Evolutionary conservation across 2,113 vertebrate species (phyloP).

Genomic region (Herpailurus yagouaroundi): DNA sequence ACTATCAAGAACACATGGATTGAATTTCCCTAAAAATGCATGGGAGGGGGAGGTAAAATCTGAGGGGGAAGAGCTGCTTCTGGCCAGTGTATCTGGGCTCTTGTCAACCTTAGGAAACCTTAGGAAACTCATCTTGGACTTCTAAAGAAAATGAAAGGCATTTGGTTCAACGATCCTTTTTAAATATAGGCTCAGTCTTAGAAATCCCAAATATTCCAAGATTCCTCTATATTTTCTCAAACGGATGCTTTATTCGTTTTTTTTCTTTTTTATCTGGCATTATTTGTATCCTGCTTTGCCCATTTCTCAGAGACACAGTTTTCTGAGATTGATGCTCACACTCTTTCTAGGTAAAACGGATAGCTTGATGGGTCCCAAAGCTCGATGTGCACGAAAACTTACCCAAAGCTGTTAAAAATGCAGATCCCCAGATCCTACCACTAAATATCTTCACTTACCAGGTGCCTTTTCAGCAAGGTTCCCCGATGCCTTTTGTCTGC

Average conservation of each 20-base stretch:
- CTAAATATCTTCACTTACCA: background rate
- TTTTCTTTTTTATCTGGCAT: background rate
- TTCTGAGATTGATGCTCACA: background rate
- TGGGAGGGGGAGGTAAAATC: background rate
- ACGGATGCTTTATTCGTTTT: background rate
- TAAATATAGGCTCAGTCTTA: background rate
- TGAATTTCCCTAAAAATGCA: constrained; percentile 53
- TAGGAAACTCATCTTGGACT: background rate
- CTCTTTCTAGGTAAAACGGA: background rate
- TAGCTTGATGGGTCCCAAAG: background rate
- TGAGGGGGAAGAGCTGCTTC: background rate
- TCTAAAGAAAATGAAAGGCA: background rate
- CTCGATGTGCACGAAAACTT: background rate
- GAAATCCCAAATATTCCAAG: background rate
- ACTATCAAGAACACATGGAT: background rate
- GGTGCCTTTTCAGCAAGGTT: background rate
- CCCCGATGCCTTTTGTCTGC: background rate
- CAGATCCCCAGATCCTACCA: background rate
- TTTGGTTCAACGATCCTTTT: background rate
- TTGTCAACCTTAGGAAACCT: background rate
- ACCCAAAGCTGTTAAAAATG: background rate
- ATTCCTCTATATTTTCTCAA: background rate
- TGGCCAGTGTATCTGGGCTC: background rate
- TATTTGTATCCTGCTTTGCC: background rate
- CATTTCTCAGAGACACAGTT: background rate